Evolutionary conservation across 2,797 vertebrate species (phyloP).

Genomic region (Cossypha caffra): DNA sequence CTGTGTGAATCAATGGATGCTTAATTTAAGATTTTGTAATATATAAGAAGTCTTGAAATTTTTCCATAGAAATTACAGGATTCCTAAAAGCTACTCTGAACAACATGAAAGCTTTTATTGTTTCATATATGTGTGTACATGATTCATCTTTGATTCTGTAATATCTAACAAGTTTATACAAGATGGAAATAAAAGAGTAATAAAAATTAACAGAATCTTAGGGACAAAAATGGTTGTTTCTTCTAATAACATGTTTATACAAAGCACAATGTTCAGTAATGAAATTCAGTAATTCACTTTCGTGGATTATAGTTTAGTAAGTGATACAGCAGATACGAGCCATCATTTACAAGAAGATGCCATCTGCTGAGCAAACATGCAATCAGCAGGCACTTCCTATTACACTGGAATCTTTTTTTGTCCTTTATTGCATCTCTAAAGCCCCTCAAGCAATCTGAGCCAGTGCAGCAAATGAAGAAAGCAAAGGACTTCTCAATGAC

Average conservation of each 20-base stretch:
- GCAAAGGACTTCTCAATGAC: constrained; percentile 55
- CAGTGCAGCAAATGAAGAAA: constrained; percentile 59
- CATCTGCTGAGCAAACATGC: constrained; percentile 78
- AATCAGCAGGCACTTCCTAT: constrained; percentile 73
- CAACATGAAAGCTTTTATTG: not conserved
- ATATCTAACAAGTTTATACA: not conserved
- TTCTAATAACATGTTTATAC: not conserved
- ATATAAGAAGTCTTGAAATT: not conserved
- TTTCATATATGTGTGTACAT: not conserved
- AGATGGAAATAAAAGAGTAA: not conserved
- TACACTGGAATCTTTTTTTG: constrained; percentile 48
- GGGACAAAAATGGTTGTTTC: not conserved
- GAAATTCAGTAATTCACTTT: constrained; percentile 17
- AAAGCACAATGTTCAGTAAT: constrained; percentile 3
- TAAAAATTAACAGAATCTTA: not conserved
- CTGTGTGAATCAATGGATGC: not conserved
- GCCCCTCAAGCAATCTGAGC: constrained; percentile 50
- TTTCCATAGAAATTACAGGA: not conserved
- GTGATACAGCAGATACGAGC: constrained; percentile 23
- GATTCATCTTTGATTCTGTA: not conserved
- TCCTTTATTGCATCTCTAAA: constrained; percentile 59
- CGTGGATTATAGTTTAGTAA: constrained; percentile 7
- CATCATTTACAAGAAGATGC: constrained; percentile 79
- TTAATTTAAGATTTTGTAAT: not conserved
- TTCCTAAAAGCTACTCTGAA: not conserved